These are phyloP conservation scores for Anguilla japonica DNA, from an alignment of 2,113 vertebrate species.

Conservation along the genomic window DNA sequence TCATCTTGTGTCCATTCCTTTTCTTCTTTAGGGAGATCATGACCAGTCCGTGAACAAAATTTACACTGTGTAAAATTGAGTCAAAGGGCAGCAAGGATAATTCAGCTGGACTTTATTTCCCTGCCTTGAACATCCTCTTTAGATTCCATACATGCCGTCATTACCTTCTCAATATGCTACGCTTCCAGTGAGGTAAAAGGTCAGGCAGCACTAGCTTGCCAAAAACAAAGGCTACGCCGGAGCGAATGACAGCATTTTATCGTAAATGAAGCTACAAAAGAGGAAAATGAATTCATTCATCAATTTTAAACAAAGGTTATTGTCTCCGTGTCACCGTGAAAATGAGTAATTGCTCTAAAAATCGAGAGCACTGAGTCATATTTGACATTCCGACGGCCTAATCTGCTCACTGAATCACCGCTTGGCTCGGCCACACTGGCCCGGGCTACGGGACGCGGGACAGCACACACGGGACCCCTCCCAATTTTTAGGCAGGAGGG, in stretches of 20 bases:
- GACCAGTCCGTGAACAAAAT: neutral
- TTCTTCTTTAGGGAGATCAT: neutral
- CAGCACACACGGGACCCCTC: conserved; percentile 50
- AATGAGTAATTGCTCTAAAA: conserved; percentile 11
- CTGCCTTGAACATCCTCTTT: neutral
- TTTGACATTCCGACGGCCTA: conserved; percentile 50
- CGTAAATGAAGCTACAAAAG: neutral
- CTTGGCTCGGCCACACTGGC: conserved; percentile 61
- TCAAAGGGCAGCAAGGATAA: neutral
- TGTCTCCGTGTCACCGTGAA: neutral
- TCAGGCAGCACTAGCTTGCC: neutral
- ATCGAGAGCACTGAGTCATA: conserved; percentile 16
- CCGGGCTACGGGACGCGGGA: conserved; percentile 52
- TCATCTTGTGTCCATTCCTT: neutral
- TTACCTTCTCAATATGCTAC: neutral
- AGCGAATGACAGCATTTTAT: neutral
- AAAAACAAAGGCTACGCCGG: neutral
- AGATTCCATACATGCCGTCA: neutral
- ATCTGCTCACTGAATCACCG: conserved; percentile 56
- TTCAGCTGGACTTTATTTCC: neutral
- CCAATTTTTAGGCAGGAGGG: conserved; percentile 43
- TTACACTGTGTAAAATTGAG: neutral
- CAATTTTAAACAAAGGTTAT: neutral
- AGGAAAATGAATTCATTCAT: neutral
- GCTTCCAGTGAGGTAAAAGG: neutral